Conservation (phyloP, 2,113 vertebrate species). For the Coryphaenoides rupestris region DNA sequence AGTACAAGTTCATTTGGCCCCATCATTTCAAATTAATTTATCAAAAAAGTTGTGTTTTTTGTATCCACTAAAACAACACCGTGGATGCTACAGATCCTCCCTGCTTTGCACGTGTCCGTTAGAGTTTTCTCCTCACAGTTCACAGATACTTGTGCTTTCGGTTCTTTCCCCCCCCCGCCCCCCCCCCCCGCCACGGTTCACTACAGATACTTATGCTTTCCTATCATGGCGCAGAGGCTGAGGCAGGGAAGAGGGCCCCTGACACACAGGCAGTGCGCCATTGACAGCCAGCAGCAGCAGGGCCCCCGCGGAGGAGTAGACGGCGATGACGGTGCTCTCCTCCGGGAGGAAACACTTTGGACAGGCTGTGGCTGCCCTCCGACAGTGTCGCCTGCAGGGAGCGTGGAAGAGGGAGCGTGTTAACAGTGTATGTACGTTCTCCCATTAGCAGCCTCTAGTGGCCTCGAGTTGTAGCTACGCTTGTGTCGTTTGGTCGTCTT, state of each 20-base stretch:
- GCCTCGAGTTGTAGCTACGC: too few relatives aligned
- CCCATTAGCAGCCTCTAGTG: too few relatives aligned
- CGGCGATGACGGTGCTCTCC: conserved; percentile 80
- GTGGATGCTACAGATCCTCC: conserved; percentile 44
- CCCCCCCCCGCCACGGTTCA: too few relatives aligned
- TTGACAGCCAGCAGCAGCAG: conserved; percentile 66
- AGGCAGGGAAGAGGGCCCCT: conserved; percentile 73
- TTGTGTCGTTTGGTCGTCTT: too few relatives aligned
- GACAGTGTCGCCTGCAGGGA: conserved; percentile 80
- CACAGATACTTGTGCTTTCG: conserved; percentile 69
- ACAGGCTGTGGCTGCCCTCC: conserved; percentile 71
- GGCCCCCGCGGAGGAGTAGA: conserved; percentile 75
- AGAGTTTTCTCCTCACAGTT: conserved; percentile 42
- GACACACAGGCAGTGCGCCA: conserved; percentile 71
- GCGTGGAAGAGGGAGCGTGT: too few relatives aligned
- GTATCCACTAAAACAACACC: not conserved
- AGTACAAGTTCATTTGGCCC: too few relatives aligned
- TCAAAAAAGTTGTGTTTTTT: too few relatives aligned
- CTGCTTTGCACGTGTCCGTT: not conserved
- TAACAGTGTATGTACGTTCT: too few relatives aligned
- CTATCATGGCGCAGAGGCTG: conserved; percentile 74
- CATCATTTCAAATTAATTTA: too few relatives aligned
- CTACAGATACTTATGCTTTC: conserved; percentile 78
- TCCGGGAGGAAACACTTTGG: conserved; percentile 86
- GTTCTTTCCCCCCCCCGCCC: too few relatives aligned